Conservation (phyloP, 2,113 vertebrate species). For the Ctenomys sociabilis region DNA sequence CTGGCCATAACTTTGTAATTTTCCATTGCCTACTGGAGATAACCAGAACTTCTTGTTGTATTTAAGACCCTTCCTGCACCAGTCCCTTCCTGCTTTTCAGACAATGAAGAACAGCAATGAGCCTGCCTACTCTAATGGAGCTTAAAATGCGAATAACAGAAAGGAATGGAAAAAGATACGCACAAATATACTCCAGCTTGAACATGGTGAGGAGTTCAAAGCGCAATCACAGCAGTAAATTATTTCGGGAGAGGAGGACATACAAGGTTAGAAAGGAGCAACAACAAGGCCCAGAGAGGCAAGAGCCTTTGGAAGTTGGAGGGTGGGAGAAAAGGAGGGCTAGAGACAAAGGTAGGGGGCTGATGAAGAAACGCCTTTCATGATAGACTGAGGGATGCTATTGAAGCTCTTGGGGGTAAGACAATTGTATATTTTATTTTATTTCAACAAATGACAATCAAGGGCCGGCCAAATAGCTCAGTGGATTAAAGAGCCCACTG, state of each 20-base stretch:
- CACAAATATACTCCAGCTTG: neutral
- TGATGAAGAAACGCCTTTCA: neutral
- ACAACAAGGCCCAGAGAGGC: neutral
- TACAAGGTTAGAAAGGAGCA: neutral
- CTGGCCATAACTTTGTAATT: neutral
- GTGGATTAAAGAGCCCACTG: no score
- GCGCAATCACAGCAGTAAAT: neutral
- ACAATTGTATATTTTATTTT: slow-evolving; percentile 1
- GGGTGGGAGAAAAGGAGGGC: neutral
- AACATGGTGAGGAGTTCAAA: neutral
- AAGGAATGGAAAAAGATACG: neutral
- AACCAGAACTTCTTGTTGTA: neutral
- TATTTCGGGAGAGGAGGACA: neutral
- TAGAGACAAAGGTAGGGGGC: neutral
- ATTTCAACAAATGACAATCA: slow-evolving; percentile 32
- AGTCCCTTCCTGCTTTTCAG: neutral
- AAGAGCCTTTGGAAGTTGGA: neutral
- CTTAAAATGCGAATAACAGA: neutral
- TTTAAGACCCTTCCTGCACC: neutral
- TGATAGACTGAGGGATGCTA: neutral
- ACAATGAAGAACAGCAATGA: neutral
- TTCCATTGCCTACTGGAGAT: neutral
- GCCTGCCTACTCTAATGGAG: neutral
- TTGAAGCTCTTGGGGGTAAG: neutral
- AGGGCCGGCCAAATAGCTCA: no score